phyloP scores from a whole-genome alignment of 2,888 invertebrate genomes.

The Crepidodera aurea region DNA sequence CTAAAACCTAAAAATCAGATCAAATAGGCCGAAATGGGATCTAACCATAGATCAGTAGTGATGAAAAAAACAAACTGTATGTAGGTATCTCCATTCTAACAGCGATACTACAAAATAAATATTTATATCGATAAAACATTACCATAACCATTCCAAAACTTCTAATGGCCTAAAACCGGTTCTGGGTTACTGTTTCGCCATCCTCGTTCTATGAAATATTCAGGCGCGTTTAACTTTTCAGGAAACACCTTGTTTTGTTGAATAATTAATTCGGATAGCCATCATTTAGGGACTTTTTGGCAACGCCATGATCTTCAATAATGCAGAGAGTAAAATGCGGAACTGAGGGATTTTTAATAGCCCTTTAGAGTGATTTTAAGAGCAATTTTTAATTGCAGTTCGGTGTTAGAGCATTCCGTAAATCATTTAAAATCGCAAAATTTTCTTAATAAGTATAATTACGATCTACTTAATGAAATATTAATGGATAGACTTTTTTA shows the following conservation, averaged over 20 bases:
- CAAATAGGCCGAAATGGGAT: too few species aligned
- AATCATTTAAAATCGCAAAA: constrained; percentile 9
- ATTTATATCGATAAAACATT: too few species aligned
- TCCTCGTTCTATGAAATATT: constrained; percentile 37
- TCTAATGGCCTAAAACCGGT: neutral
- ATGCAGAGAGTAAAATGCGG: constrained; percentile 7
- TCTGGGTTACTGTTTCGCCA: neutral
- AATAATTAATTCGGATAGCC: constrained; percentile 28
- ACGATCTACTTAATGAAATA: too few species aligned
- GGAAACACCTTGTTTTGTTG: constrained; percentile 32
- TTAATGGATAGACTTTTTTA: too few species aligned
- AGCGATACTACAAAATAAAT: too few species aligned
- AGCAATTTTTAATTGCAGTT: constrained; percentile 20
- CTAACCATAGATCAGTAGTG: too few species aligned
- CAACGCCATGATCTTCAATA: constrained; percentile 16
- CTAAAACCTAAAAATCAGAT: too few species aligned
- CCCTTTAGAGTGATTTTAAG: constrained; percentile 16
- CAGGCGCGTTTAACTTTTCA: constrained; percentile 34
- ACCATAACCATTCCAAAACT: too few species aligned
- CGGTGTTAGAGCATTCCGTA: neutral
- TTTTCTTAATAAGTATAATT: neutral
- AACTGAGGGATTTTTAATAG: constrained; percentile 8
- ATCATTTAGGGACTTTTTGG: constrained; percentile 22
- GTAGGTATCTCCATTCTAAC: too few species aligned
- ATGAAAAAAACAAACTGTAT: too few species aligned